Evolutionary conservation across 2,113 vertebrate genomes (phyloP), one percentile per base, ranked within the genome.

Genomic region (Pelecanus crispus): DNA sequence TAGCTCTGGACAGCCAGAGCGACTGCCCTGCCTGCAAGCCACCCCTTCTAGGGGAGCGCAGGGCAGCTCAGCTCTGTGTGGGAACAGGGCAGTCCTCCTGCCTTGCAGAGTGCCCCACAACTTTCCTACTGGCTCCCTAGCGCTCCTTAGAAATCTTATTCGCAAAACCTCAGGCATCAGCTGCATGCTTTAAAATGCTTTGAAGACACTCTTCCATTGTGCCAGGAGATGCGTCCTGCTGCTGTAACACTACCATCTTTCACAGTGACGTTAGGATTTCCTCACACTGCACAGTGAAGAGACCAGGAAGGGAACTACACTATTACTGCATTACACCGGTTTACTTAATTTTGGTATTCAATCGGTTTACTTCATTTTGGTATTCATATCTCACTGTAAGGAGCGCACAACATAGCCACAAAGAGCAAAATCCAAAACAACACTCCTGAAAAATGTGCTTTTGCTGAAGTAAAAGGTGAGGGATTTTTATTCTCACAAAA

Each of bases 21-120:
- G 21, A 9, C 21, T 42, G 40, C 45, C 56, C 20, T 36, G 45
- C 42, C 26, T 11, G 38, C 3, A 6, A 53, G 38, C 36, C 50
- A 6, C 49, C 29, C 15, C 53, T 52, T 5, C 1, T 8, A 11
- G 15, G 42, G 36, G 7, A 20, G 53, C 4, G 20, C 9, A 6
- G 4, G 5, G 32, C 50, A 59, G n/a, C 40, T 47, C 25, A 12
- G 31, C 34, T 19, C 29, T 2, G 0, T 2, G 1, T 16, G 10
- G 45, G 25, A 13, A 8, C 8, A 10, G 7, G 20, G 47, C n/a
- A 83, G 25, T 49, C 32, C 44, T 75, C 26, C 25, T 36, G 71
- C 47, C 29, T n/a, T 4, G 36, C 21, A 34, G 17, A 24, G 7
- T 7, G 21, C 15, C 49, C 50, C 19, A 0, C 8, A 4, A 38